Base-by-base conservation (phyloP, 2,797 vertebrate species). In the Tangara arthus region DNA sequence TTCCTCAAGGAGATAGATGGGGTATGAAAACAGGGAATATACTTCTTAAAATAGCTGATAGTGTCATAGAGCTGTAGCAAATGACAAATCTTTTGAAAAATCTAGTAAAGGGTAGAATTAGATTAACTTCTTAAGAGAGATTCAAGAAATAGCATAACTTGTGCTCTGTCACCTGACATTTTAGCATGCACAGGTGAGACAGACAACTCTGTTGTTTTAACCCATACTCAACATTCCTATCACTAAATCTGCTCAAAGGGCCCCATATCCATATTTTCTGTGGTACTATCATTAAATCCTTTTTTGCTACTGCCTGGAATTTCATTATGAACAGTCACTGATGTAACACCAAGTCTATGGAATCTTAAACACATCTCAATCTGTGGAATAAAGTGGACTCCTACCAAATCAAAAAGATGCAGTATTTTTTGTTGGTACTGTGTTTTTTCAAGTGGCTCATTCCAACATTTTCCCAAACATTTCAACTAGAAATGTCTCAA, bases 301-400 rank as follows among this genome's bases (percentile, higher is more conserved):
- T 42, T 93, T 81, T 90, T 70, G 35, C 91, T 93, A 69, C 91
- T 95, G 96, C 92, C 88, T 97, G 94, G 97, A 91, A 96, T 98
- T 97, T 97, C 96, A 97, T 98, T 97, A 95, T 92, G 86, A 96
- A 80, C 96, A 83, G 90, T 97, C 97, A 97, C 93, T 95, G 90
- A 97, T 96, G 95, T 97, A 97, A 97, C 81, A 94, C 55, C 96
- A 97, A 97, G 96, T 91, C 93, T 96, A 78, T 87, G 94, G 97
- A 97, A 97, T 97, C 87, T 95, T 91, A 98, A 98, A 96, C 89
- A 95, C 35, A 35, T 71, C 90, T 97, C 96, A 97, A 91, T 83
- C 82, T 75, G 49, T 93, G 92, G 72, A 95, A 96, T 91, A 94
- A 96, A 91, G 68, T 89, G 85, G 91, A 78, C 39, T 96, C 59